Evolutionary conservation across 2,797 vertebrate genomes (phyloP).

Genomic region (Lithobates sylvaticus): DNA sequence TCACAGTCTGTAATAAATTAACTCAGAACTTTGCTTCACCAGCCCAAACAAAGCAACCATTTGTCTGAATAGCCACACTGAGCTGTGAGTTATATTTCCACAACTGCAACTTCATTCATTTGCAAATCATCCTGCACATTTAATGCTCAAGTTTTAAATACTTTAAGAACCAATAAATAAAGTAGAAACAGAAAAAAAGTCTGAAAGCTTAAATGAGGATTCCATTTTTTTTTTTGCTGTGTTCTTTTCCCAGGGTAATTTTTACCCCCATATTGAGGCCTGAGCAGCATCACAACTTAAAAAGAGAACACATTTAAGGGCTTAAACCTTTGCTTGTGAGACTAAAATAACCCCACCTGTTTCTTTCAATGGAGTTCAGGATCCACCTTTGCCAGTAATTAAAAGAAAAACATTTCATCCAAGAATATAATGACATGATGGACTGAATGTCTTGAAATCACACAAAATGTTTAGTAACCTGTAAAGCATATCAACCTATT

Average conservation of each 20-base stretch:
- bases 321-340: too few relatives aligned
- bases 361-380: not conserved
- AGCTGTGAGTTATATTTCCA: constrained; percentile 94
- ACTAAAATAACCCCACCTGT: not conserved
- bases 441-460: too few relatives aligned
- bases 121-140: constrained; percentile 92
- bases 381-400: too few relatives aligned
- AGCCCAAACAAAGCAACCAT: constrained; percentile 84
- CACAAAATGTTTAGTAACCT: too few relatives aligned
- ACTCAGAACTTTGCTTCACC: constrained; percentile 86
- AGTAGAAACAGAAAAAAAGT: constrained; percentile 86
- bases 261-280: constrained; percentile 64
- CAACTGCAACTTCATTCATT: constrained; percentile 95
- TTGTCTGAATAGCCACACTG: constrained; percentile 88
- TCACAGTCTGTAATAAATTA: constrained; percentile 95
- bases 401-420: too few relatives aligned
- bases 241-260: constrained; percentile 72
- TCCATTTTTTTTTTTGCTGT: constrained; percentile 77
- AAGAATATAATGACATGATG: too few relatives aligned
- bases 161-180: constrained; percentile 91
- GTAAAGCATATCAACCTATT: too few relatives aligned
- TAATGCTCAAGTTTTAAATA: constrained; percentile 90
- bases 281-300: not conserved
- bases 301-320: not conserved
- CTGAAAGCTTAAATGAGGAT: constrained; percentile 80